Conservation (phyloP, 1,140 invertebrate genomes). For the Conus ventricosus region DNA sequence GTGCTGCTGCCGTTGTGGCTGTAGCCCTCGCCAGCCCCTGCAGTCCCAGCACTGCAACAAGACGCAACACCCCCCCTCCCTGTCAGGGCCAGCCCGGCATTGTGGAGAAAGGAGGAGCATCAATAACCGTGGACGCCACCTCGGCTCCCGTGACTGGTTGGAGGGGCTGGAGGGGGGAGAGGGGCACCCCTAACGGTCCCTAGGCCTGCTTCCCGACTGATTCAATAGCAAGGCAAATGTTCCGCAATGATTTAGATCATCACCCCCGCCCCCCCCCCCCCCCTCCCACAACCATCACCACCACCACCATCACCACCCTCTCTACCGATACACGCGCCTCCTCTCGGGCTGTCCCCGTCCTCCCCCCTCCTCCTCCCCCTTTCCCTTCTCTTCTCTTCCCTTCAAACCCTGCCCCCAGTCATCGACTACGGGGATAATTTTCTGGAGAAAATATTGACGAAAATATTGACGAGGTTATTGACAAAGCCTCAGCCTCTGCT, state of each 20-base stretch:
- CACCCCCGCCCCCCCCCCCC: background rate
- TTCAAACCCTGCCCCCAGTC: background rate
- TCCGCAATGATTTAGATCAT: constrained; percentile 31
- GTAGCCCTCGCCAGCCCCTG: background rate
- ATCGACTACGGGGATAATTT: constrained; percentile 49
- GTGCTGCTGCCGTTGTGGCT: background rate
- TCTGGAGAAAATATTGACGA: constrained; percentile 59
- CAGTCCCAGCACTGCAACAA: background rate
- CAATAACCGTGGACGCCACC: no score
- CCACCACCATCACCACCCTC: background rate
- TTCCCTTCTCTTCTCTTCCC: background rate
- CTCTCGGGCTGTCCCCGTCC: background rate
- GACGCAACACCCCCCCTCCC: no score
- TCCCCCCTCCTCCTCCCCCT: background rate
- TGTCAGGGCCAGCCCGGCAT: no score
- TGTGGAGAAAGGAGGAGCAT: no score
- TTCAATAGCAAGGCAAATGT: constrained; percentile 46
- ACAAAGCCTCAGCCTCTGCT: background rate
- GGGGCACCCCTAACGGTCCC: no score
- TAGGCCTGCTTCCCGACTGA: background rate
- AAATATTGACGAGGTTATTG: constrained; percentile 19
- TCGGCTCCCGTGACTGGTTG: no score
- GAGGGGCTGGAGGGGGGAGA: no score
- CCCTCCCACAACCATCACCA: background rate
- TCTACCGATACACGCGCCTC: background rate